Evolutionary conservation across 2,797 vertebrate genomes (phyloP).

Genomic region (Enteromius radiatus): DNA sequence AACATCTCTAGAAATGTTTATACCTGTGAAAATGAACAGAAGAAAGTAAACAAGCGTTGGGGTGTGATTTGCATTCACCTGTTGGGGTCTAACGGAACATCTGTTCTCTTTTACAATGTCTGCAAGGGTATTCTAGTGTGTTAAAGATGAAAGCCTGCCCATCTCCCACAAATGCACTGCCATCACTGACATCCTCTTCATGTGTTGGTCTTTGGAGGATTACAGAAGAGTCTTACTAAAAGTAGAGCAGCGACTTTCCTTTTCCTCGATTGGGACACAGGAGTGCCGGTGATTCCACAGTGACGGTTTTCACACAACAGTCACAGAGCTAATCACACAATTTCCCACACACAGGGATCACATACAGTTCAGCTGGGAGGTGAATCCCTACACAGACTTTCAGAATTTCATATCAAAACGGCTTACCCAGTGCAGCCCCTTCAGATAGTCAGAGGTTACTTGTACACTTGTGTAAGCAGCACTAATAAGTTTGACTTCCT

Average conservation of each 20-base stretch:
- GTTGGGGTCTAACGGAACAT: constrained; percentile 64
- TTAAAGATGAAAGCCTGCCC: constrained; percentile 67
- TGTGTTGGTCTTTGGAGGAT: constrained; percentile 47
- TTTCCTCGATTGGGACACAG: background rate
- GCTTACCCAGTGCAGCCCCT: background rate
- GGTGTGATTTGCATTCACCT: constrained; percentile 57
- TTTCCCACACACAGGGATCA: background rate
- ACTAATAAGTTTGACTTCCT: background rate
- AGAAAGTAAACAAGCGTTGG: constrained; percentile 64
- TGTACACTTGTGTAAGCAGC: background rate
- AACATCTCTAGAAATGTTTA: constrained; percentile 55
- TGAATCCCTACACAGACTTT: background rate
- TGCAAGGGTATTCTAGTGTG: constrained; percentile 67
- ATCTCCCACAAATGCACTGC: constrained; percentile 50
- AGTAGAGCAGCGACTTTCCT: constrained; percentile 28
- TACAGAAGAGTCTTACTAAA: constrained; percentile 15
- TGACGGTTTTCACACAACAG: constrained; percentile 7
- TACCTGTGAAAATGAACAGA: constrained; percentile 60
- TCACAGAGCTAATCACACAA: constrained; percentile 21
- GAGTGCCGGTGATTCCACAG: constrained; percentile 5
- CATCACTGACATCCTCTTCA: constrained; percentile 53
- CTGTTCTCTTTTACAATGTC: constrained; percentile 70
- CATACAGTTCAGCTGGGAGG: constrained; percentile 22
- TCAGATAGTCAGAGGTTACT: background rate
- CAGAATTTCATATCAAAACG: constrained; percentile 2